A percentile compares a stretch with the other conserved stretches of the same genome.
Conservation (phyloP, 2,113 vertebrate species). For the Pycnonotus jocosus region DNA sequence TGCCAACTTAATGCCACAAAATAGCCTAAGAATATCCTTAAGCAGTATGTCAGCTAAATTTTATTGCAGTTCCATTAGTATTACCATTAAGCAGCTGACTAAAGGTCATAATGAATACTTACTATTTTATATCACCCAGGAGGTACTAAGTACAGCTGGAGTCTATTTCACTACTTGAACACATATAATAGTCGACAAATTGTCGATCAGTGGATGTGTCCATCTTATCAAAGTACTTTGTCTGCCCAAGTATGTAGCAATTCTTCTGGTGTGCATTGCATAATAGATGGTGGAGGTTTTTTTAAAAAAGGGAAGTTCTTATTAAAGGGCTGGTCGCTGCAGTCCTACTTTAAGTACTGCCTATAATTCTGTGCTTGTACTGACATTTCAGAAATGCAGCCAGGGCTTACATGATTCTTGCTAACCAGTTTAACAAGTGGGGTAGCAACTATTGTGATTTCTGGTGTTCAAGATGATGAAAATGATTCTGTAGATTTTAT, state of each 20-base stretch:
- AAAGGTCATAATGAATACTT: constrained; percentile 67
- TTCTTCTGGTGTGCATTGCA: background rate
- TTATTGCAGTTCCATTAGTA: constrained; percentile 52
- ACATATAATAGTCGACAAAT: constrained; percentile 27
- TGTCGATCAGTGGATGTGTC: constrained; percentile 27
- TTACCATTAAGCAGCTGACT: constrained; percentile 51
- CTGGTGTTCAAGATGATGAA: background rate
- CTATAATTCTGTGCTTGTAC: background rate
- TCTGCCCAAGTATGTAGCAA: background rate
- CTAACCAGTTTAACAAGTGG: background rate
- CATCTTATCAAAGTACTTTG: constrained; percentile 13
- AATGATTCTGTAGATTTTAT: background rate
- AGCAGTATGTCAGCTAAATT: constrained; percentile 42
- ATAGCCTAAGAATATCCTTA: constrained; percentile 36
- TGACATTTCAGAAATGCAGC: background rate
- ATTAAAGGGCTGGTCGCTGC: background rate
- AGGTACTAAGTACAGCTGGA: constrained; percentile 51
- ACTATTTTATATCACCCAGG: constrained; percentile 55
- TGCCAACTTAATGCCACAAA: constrained; percentile 44
- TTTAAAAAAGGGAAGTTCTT: background rate
- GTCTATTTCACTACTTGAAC: constrained; percentile 36
- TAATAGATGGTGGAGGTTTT: background rate
- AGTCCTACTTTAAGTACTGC: background rate
- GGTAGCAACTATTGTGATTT: background rate
- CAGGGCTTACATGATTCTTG: background rate